Conservation (phyloP, 1,140 invertebrate genomes). For the Rhagoletis pomonella region DNA sequence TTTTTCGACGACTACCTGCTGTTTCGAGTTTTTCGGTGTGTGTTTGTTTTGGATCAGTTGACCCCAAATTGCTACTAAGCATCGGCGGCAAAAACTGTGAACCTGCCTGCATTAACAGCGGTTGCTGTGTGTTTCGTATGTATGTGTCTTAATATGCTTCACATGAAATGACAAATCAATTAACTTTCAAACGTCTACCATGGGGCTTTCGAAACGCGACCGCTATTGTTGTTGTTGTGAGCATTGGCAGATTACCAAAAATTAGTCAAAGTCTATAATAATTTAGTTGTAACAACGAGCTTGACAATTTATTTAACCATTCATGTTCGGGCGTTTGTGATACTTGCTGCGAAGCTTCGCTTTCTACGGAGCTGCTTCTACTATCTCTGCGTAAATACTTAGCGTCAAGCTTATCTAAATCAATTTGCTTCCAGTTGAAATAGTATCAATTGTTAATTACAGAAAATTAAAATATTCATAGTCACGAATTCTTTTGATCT, state of each 20-base stretch:
- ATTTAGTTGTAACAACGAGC: background rate
- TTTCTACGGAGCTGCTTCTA: too few species aligned
- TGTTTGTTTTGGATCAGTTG: slow-evolving; percentile 2
- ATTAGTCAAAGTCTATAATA: slow-evolving; percentile 25
- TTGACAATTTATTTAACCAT: background rate
- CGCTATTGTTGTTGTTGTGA: background rate
- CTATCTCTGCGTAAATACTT: too few species aligned
- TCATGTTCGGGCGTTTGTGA: background rate
- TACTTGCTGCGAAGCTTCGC: too few species aligned
- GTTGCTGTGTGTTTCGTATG: background rate
- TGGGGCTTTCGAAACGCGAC: background rate
- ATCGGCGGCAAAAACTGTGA: slow-evolving; percentile 6
- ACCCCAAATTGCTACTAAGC: slow-evolving; percentile 25
- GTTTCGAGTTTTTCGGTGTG: background rate
- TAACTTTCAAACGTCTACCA: background rate
- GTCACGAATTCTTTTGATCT: too few species aligned
- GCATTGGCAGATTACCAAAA: background rate
- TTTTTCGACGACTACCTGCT: background rate
- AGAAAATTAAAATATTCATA: too few species aligned
- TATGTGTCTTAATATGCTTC: slow-evolving; percentile 24
- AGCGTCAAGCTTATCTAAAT: too few species aligned
- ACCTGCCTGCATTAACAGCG: background rate
- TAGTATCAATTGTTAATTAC: too few species aligned
- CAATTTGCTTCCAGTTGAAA: too few species aligned
- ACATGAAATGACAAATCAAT: slow-evolving; percentile 36